phyloP scores from a whole-genome alignment of 2,113 vertebrate species.

The Aplodontia rufa region DNA sequence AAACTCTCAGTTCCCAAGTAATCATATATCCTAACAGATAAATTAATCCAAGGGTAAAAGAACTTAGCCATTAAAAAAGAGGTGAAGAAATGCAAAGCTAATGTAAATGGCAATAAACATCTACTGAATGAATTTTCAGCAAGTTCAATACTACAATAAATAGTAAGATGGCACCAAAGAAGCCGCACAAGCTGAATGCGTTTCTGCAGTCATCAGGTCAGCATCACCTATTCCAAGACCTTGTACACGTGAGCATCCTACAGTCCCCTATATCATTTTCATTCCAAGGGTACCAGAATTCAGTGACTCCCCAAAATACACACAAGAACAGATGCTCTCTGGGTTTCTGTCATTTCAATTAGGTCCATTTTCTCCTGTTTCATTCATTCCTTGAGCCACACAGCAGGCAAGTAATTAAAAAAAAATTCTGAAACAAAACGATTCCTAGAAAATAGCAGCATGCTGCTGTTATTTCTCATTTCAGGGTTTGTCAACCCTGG shows the following conservation, averaged over 20 bases:
- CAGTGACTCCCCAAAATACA: neutral
- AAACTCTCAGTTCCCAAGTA: neutral
- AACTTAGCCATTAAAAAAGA: neutral
- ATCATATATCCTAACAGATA: neutral
- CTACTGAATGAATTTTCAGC: neutral
- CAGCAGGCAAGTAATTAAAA: neutral
- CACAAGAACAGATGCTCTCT: neutral
- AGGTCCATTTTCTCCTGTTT: neutral
- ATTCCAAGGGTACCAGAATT: neutral
- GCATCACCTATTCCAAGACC: neutral
- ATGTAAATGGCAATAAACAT: neutral
- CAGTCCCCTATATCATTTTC: neutral
- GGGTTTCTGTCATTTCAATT: neutral
- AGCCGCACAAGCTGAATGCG: fast-evolving
- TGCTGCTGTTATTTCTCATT: neutral
- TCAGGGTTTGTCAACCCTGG: neutral
- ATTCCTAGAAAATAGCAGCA: neutral
- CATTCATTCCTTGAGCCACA: neutral
- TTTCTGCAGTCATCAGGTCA: neutral
- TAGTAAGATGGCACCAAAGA: neutral
- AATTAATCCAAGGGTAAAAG: conserved; percentile 17
- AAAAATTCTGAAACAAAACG: neutral
- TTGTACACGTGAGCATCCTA: neutral
- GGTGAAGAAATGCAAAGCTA: neutral
- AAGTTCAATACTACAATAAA: neutral